phyloP scores from a whole-genome alignment of 2,888 invertebrate species.

The Pegoplata infirma region DNA sequence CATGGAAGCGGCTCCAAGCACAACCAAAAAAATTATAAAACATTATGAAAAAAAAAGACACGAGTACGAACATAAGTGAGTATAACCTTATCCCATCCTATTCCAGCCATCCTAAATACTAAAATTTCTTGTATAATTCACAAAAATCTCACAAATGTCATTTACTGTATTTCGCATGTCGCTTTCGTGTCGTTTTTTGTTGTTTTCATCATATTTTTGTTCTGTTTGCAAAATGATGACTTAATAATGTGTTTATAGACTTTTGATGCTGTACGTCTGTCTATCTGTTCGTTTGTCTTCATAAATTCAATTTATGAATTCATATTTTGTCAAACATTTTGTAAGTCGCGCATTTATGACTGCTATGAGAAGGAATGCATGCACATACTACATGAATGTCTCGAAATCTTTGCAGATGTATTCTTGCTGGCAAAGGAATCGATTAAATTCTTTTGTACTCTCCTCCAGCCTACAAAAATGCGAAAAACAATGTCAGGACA shows the following conservation, averaged over 20 bases:
- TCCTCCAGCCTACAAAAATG: conserved; percentile 59
- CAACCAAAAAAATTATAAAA: conserved; percentile 15
- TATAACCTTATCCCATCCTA: not conserved
- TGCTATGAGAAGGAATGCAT: conserved; percentile 58
- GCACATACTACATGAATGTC: conserved; percentile 41
- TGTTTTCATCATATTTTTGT: conserved; percentile 32
- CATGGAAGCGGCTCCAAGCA: conserved; percentile 5
- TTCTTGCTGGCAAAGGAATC: conserved; percentile 23
- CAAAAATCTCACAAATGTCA: conserved; percentile 60
- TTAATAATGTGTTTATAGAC: conserved; percentile 63
- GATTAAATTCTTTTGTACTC: conserved; percentile 35
- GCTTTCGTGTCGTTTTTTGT: conserved; percentile 14
- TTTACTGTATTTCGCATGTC: conserved; percentile 46
- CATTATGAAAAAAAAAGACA: conserved; percentile 3
- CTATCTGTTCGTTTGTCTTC: no score
- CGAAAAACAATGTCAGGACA: conserved; percentile 70
- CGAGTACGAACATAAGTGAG: conserved; percentile 3
- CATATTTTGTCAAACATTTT: conserved; percentile 64
- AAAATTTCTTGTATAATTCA: no score
- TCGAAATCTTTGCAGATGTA: conserved; percentile 49
- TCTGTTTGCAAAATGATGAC: conserved; percentile 57
- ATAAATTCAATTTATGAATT: conserved; percentile 63
- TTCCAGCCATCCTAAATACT: conserved; percentile 11
- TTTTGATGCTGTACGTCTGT: no score
- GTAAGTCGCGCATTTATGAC: conserved; percentile 63